Percentiles rank a stretch among this genome's conserved stretches.
Conservation (phyloP, 2,113 vertebrate species). For the Sula dactylatra region DNA sequence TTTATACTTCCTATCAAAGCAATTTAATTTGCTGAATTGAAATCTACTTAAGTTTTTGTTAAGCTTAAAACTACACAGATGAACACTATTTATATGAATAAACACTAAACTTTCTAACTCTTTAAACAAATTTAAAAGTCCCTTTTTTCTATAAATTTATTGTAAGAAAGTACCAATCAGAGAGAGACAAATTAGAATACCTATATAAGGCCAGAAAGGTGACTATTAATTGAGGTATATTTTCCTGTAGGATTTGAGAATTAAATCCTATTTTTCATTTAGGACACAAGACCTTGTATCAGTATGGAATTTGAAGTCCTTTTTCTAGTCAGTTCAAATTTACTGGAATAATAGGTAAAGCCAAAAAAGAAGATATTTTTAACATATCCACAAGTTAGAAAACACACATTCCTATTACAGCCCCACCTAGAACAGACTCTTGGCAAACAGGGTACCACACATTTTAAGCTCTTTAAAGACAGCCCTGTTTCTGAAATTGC, state of each 20-base stretch:
- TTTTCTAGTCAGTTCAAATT: not conserved
- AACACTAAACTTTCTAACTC: not conserved
- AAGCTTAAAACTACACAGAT: not conserved
- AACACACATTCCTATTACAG: not conserved
- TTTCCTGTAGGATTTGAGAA: not conserved
- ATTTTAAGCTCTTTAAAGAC: not conserved
- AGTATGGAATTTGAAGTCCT: not conserved
- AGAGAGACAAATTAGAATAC: not conserved
- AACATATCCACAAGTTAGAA: not conserved
- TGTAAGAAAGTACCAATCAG: not conserved
- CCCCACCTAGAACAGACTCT: not conserved
- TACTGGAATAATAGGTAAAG: not conserved
- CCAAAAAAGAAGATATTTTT: not conserved
- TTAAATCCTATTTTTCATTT: not conserved
- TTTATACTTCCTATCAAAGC: not conserved
- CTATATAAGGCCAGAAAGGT: not conserved
- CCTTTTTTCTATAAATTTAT: rapidly evolving
- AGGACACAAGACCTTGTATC: not conserved
- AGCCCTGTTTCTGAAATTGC: not conserved
- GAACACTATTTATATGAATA: not conserved
- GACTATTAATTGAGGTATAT: not conserved
- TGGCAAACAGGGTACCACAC: not conserved
- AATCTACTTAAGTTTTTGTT: not conserved
- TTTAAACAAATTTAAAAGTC: not conserved
- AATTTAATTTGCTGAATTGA: not conserved